Base-by-base conservation (phyloP, 53 echinoderm and acorn worm species). In the Zoroaster sp. region DNA sequence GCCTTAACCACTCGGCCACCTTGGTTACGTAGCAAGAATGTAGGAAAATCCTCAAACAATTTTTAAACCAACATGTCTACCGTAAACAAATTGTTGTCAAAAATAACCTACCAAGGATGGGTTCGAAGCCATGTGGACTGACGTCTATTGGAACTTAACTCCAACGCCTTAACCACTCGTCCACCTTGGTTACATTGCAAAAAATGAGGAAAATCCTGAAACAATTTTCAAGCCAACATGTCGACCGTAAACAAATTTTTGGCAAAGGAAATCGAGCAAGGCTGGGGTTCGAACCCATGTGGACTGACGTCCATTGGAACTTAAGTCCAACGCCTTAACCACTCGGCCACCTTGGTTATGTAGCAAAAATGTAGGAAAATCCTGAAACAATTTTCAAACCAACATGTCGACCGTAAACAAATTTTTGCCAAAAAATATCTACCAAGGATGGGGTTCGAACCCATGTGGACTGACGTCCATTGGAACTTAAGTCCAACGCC, bases 1-100 rank as follows among this genome's bases (percentile, higher is more conserved):
- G 96, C 94, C 96, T 96, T 96, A 96, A 96, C 96, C 96, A 96
- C 96, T 96, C 94, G 96, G 96, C 96, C 96, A 96, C 94, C 94
- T 66, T 87, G 87, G 87, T 87, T 28, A 46, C 35, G 32, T 2
- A 5, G 23, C 2, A 8, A 49, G 46, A 69, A 23, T 2, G n/a
- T n/a, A n/a, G n/a, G n/a, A n/a, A n/a, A n/a, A n/a, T n/a, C n/a
- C n/a, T n/a, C n/a, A n/a, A n/a, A n/a, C n/a, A n/a, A n/a, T n/a
- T n/a, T n/a, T n/a, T n/a, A n/a, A n/a, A n/a, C n/a, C n/a, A n/a
- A n/a, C n/a, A n/a, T n/a, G n/a, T n/a, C n/a, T n/a, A n/a, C n/a
- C n/a, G n/a, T n/a, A n/a, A n/a, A n/a, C 20, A 17, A 4, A 7
- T 4, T 8, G 1, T 8, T 1, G 1, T 47, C 92, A 25, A 28